phyloP scores from a whole-genome alignment of 2,888 invertebrate species.

The Psylliodes chrysocephalus region DNA sequence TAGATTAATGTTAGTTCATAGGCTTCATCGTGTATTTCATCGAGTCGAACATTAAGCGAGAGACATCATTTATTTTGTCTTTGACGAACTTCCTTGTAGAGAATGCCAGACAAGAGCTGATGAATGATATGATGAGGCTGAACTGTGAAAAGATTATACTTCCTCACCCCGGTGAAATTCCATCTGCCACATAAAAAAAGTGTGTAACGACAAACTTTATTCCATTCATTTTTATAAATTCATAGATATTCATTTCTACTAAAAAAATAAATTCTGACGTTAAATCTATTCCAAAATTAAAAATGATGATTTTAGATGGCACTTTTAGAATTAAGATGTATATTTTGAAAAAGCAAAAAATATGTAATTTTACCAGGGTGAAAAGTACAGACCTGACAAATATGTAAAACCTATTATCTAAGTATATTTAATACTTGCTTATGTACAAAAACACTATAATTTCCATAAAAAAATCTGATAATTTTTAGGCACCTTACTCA shows the following conservation, averaged over 20 bases:
- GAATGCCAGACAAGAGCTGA: constrained; percentile 50
- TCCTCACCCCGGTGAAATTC: constrained; percentile 25
- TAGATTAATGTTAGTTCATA: constrained; percentile 53
- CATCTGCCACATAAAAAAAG: background rate
- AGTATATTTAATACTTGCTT: constrained; percentile 43
- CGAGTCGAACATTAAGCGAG: constrained; percentile 52
- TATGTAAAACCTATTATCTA: constrained; percentile 33
- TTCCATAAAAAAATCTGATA: constrained; percentile 26
- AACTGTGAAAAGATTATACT: constrained; percentile 33
- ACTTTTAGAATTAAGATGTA: too few species aligned
- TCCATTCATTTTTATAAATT: too few species aligned
- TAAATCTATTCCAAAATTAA: too few species aligned
- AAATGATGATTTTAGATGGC: too few species aligned
- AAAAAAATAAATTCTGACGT: too few species aligned
- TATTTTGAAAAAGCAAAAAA: too few species aligned
- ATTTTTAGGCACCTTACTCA: constrained; percentile 3
- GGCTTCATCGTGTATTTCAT: constrained; percentile 57
- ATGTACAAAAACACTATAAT: constrained; percentile 43
- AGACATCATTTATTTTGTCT: constrained; percentile 55
- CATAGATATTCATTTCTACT: too few species aligned
- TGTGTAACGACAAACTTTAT: too few species aligned
- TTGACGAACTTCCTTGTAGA: constrained; percentile 45
- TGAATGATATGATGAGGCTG: constrained; percentile 56
- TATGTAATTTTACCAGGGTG: too few species aligned
- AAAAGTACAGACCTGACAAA: constrained; percentile 7